These are phyloP conservation scores for Mycteria americana DNA, from an alignment of 2,797 vertebrate species.

Conservation along the genomic window DNA sequence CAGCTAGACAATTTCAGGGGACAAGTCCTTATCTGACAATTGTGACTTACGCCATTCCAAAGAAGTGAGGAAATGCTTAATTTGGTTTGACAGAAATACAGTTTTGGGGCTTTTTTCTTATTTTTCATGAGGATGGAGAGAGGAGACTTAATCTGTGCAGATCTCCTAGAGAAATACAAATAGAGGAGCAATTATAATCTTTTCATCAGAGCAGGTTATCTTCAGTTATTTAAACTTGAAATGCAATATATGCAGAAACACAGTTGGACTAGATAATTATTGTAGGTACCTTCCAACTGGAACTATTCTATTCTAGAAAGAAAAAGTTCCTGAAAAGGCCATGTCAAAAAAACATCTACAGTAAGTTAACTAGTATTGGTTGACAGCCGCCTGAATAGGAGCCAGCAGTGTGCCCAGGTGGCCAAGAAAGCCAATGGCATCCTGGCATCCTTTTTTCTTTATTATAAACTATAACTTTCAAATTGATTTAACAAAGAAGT, in stretches of 20 bases:
- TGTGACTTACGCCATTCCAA: neutral
- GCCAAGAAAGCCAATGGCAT: too few species aligned
- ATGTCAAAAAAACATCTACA: neutral
- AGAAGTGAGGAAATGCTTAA: neutral
- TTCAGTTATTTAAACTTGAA: neutral
- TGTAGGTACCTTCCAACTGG: neutral
- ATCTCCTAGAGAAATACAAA: neutral
- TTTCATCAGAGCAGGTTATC: neutral
- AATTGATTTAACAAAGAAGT: neutral
- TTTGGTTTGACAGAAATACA: neutral
- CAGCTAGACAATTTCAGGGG: neutral
- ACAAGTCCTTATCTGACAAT: neutral
- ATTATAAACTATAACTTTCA: neutral
- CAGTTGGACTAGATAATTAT: neutral
- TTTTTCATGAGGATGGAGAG: fast-evolving
- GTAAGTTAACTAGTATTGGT: neutral
- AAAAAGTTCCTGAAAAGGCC: neutral
- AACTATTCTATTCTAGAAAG: neutral
- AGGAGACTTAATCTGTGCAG: neutral
- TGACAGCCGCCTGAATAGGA: too few species aligned
- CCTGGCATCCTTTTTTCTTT: neutral
- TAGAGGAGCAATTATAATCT: neutral
- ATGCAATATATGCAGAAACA: neutral
- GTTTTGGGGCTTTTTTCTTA: too few species aligned
- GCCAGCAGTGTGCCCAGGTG: too few species aligned